phyloP scores from a whole-genome alignment of 2,888 invertebrate genomes.

The Cephus pygmeus region DNA sequence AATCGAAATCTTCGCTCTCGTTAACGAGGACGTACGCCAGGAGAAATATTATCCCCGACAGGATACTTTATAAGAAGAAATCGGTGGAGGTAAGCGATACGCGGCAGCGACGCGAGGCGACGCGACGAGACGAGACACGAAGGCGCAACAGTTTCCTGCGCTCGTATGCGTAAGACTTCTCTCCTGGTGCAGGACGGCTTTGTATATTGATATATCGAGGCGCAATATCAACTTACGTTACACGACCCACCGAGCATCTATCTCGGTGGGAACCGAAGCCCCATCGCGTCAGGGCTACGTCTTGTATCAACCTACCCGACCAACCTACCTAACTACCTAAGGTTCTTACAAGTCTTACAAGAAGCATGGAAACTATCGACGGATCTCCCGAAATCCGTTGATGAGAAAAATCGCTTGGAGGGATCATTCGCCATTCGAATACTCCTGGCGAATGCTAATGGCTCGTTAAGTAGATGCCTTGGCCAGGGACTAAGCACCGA shows the following conservation, averaged over 20 bases:
- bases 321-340: not conserved
- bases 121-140: slow-evolving; percentile 1
- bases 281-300: slow-evolving; percentile 30
- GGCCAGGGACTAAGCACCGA: slow-evolving; percentile 58
- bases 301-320: not conserved
- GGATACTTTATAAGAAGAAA: slow-evolving; percentile 60
- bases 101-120: slow-evolving; percentile 12
- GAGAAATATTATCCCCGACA: slow-evolving; percentile 54
- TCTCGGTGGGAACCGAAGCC: slow-evolving; percentile 67
- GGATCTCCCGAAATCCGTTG: not conserved
- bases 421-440: not conserved
- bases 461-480: slow-evolving; percentile 60
- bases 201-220: slow-evolving; percentile 23
- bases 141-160: slow-evolving; percentile 56
- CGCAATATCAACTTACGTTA: slow-evolving; percentile 64
- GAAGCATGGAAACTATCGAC: not conserved
- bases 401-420: not conserved
- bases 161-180: slow-evolving; percentile 63
- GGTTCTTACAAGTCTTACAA: too few species aligned
- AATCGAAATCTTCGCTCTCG: not conserved
- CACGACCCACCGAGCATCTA: slow-evolving; percentile 63
- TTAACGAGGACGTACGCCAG: slow-evolving; percentile 16
- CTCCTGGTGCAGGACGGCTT: slow-evolving; percentile 25
- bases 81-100: slow-evolving; percentile 63
- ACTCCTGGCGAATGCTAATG: slow-evolving; percentile 29